These are phyloP conservation scores for Ischnura elegans DNA, from an alignment of 2,888 invertebrate species.

Conservation along the genomic window DNA sequence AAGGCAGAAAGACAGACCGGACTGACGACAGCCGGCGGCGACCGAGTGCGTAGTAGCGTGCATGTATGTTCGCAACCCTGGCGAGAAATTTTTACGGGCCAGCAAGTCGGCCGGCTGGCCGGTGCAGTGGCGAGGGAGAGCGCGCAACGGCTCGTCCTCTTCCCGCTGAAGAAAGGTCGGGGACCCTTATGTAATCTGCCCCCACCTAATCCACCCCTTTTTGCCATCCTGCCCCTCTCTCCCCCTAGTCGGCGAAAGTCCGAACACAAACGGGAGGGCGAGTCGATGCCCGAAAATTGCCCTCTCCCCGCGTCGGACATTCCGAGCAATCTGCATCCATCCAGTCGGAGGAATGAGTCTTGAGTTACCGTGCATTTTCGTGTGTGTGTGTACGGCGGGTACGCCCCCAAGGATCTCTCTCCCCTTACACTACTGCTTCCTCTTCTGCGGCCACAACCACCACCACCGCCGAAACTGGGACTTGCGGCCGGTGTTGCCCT, in stretches of 20 bases:
- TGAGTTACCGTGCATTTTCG: neutral
- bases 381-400: neutral
- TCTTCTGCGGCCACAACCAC: neutral
- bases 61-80: too few relatives aligned
- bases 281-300: conserved; percentile 17
- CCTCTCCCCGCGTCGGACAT: neutral
- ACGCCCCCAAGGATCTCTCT: neutral
- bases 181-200: neutral
- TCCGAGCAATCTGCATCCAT: neutral
- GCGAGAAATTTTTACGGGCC: too few relatives aligned
- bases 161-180: conserved; percentile 8
- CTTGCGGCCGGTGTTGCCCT: neutral
- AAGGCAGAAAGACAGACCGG: neutral
- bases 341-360: neutral
- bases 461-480: neutral
- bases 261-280: neutral
- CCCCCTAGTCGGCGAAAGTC: neutral
- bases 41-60: too few relatives aligned
- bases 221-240: too few relatives aligned
- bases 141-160: neutral
- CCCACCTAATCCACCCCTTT: neutral
- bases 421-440: too few relatives aligned
- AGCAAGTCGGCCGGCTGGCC: neutral
- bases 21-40: neutral
- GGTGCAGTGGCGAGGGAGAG: neutral